Conservation (phyloP, 2,797 vertebrate species). For the Neopelma chrysocephalum region DNA sequence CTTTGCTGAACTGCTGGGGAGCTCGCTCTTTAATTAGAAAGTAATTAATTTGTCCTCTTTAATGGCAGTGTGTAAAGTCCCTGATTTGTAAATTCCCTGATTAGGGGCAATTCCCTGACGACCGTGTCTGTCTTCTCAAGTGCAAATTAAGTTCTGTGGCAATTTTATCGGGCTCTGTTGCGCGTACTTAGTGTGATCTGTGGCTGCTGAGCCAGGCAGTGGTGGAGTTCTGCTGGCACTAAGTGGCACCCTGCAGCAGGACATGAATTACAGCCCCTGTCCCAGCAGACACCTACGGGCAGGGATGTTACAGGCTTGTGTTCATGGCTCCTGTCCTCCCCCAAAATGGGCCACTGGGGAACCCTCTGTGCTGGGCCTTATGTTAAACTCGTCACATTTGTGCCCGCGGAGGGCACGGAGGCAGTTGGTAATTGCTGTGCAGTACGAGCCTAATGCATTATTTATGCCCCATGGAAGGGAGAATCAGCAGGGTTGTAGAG, state of each 20-base stretch:
- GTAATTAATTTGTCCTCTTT: slow-evolving; percentile 22
- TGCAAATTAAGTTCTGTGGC: neutral
- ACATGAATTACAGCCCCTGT: neutral
- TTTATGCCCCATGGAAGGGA: slow-evolving; percentile 6
- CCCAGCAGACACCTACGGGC: neutral
- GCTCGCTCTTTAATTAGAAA: neutral
- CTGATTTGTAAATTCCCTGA: slow-evolving; percentile 14
- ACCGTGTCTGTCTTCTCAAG: neutral
- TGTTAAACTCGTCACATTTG: neutral
- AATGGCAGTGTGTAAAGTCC: neutral
- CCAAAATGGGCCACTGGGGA: neutral
- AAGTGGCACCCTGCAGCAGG: neutral
- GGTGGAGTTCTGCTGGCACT: neutral
- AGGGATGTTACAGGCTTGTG: fast-evolving
- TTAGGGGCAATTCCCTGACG: slow-evolving; percentile 1
- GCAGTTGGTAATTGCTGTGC: neutral
- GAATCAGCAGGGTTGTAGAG: neutral
- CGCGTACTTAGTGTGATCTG: neutral
- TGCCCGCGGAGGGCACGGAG: neutral
- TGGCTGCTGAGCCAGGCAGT: neutral
- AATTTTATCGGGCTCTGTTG: neutral
- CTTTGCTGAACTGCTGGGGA: neutral
- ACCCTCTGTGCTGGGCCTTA: neutral
- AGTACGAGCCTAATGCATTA: neutral
- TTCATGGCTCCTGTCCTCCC: neutral